Evolutionary conservation across 2,888 invertebrate species (phyloP), one percentile per base, ranked within the genome.

Genomic region (Neoascia interrupta): DNA sequence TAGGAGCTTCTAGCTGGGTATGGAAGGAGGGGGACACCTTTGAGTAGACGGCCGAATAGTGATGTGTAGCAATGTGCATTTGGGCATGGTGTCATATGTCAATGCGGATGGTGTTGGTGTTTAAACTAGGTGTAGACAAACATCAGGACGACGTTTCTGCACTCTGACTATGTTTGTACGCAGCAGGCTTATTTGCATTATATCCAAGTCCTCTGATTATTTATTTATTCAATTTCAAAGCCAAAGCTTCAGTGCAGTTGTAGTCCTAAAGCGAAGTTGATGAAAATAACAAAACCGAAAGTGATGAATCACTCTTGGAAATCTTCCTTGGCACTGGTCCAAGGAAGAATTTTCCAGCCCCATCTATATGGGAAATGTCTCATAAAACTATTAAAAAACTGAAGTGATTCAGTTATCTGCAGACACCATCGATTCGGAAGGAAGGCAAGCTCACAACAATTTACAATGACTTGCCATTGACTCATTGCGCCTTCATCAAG

Each of bases 251-350:
- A 19, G 18, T 34, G 4, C 16, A n/a, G 6, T n/a, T n/a, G n/a
- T n/a, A n/a, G n/a, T n/a, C n/a, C n/a, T n/a, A n/a, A n/a, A n/a
- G n/a, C n/a, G n/a, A n/a, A n/a, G n/a, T n/a, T n/a, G n/a, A n/a
- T n/a, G n/a, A n/a, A 49, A 4, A 15, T 13, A 37, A 34, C 11
- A 51, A 68, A 79, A 79, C 31, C 43, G 73, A 79, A 73, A 79
- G 79, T 79, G 79, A 73, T 73, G 66, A 61, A 79, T 79, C 79
- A 79, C 61, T 49, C 47, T 64, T 23, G 51, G 43, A 39, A 26
- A 28, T 28, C 10, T 31, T 8, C 28, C 5, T 15, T 16, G 13
- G 23, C 13, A 61, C 1, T 6, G 1, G 5, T 73, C 73, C 79
- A 79, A 73, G n/a, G 18, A 36, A 16, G 54, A 21, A 31, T 64